Percentiles rank a stretch among this genome's conserved stretches.
phyloP scores from a whole-genome alignment of 2,113 vertebrate species.

The Muntiacus muntjak region DNA sequence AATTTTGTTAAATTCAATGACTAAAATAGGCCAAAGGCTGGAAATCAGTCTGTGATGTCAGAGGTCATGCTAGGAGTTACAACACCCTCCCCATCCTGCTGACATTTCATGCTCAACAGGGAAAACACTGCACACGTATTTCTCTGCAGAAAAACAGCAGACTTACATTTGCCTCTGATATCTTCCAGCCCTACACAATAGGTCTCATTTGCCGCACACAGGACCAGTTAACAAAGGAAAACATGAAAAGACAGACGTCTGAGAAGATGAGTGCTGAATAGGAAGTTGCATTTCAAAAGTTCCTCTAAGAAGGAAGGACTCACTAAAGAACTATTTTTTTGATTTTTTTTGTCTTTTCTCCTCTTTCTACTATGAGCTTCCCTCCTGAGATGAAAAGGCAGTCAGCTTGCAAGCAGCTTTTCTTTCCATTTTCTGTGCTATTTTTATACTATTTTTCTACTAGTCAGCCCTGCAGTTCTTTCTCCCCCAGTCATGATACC shows the following conservation, averaged over 20 bases:
- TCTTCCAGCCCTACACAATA: background rate
- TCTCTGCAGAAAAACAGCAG: background rate
- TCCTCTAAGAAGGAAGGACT: background rate
- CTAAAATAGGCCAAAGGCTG: background rate
- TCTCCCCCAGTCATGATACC: background rate
- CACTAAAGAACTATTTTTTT: slow-evolving; percentile 21
- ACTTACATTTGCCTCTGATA: background rate
- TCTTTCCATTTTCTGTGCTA: slow-evolving; percentile 58
- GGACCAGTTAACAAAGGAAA: background rate
- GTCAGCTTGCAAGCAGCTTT: background rate
- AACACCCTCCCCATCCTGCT: background rate
- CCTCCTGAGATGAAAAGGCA: slow-evolving; percentile 48
- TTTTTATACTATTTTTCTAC: slow-evolving; percentile 68
- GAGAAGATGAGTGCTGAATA: background rate
- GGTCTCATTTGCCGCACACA: background rate
- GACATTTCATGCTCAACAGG: background rate
- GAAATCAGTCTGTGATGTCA: background rate
- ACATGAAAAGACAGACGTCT: background rate
- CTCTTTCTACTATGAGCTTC: slow-evolving; percentile 22
- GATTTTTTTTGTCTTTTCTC: background rate
- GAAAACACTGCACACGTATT: background rate
- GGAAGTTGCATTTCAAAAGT: slow-evolving; percentile 10
- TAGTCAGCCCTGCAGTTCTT: slow-evolving; percentile 30
- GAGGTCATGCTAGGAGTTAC: background rate
- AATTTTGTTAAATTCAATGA: background rate